Percentiles rank a stretch among this genome's conserved stretches.
phyloP scores from a whole-genome alignment of 2,888 invertebrate species.

The Dynastes hyllus region DNA sequence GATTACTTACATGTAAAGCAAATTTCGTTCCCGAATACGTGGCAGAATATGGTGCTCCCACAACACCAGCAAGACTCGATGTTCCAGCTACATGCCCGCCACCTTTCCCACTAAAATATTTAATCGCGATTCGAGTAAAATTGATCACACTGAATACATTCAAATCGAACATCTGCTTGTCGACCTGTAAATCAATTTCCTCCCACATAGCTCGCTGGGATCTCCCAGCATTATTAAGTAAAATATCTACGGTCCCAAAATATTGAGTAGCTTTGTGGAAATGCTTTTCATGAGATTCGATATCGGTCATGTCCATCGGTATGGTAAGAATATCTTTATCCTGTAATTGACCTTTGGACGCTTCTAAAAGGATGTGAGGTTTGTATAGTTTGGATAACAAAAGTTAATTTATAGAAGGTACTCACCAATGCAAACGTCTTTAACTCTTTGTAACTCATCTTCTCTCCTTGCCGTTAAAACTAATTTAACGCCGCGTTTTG shows the following conservation, averaged over 20 bases:
- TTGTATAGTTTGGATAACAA: not conserved
- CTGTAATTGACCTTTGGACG: conserved; percentile 70
- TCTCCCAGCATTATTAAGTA: conserved; percentile 88
- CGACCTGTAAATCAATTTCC: conserved; percentile 80
- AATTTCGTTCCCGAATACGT: conserved; percentile 85
- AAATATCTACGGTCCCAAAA: conserved; percentile 83
- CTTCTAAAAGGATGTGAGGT: conserved; percentile 61
- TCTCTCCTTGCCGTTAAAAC: conserved; percentile 80
- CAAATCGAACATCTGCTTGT: conserved; percentile 82
- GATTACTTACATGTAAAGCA: conserved; percentile 80
- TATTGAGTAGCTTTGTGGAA: conserved; percentile 78
- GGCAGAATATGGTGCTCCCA: conserved; percentile 79
- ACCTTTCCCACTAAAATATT: conserved; percentile 76
- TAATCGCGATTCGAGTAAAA: conserved; percentile 80
- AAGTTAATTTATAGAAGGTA: conserved; percentile 24
- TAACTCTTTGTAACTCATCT: conserved; percentile 78
- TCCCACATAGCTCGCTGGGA: conserved; percentile 85
- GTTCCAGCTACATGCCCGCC: conserved; percentile 83
- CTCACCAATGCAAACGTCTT: conserved; percentile 76
- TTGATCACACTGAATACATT: conserved; percentile 84
- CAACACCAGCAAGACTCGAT: conserved; percentile 83
- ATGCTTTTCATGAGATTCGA: conserved; percentile 75
- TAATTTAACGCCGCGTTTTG: conserved; percentile 79
- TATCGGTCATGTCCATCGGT: conserved; percentile 79
- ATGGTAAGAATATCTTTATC: conserved; percentile 79